Conservation (phyloP, 1,140 invertebrate species). For the Gryllus bimaculatus region DNA sequence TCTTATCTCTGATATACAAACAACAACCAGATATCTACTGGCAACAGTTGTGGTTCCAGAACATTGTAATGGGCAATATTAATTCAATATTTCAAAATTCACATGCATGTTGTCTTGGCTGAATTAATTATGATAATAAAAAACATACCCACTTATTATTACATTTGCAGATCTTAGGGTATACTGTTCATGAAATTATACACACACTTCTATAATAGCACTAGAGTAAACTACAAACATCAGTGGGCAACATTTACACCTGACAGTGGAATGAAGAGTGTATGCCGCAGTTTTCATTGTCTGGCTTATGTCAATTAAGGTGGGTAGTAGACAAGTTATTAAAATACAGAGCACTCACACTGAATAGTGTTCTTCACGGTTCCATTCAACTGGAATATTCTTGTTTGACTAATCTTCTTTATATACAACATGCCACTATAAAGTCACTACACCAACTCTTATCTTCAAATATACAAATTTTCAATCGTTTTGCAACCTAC, state of each 20-base stretch:
- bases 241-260: neutral
- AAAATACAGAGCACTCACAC: neutral
- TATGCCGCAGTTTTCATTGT: neutral
- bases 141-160: neutral
- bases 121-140: neutral
- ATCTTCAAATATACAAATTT: neutral
- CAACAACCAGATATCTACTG: neutral
- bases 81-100: neutral
- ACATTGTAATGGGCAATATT: neutral
- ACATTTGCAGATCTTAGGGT: neutral
- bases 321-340: neutral
- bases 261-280: neutral
- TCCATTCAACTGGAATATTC: neutral
- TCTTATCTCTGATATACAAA: neutral
- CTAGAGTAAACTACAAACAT: constrained; percentile 5
- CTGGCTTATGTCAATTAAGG: neutral
- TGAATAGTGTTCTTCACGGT: neutral
- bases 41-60: neutral
- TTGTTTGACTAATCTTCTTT: neutral
- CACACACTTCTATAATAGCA: neutral
- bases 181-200: neutral
- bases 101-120: neutral
- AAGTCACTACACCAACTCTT: neutral
- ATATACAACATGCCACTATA: neutral
- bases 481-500: neutral